These are phyloP conservation scores for Drosophila biarmipes DNA, from an alignment of 1,140 invertebrate species.

Conservation along the genomic window DNA sequence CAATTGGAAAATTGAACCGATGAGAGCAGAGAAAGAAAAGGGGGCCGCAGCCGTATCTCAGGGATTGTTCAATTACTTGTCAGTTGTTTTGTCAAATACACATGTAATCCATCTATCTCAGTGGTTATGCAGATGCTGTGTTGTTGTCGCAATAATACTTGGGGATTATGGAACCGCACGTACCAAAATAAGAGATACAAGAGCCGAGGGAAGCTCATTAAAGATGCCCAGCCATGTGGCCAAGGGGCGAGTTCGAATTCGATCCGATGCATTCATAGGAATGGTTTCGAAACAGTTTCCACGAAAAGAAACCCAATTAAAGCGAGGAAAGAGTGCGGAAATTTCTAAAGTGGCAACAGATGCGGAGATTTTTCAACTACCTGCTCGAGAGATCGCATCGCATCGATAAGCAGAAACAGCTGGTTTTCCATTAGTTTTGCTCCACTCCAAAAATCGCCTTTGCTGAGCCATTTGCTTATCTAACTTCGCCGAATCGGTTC, in stretches of 20 bases:
- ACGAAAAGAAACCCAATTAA: constrained; percentile 35
- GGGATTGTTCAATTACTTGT: constrained; percentile 16
- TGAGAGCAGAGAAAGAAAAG: constrained; percentile 9
- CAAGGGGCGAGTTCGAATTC: constrained; percentile 22
- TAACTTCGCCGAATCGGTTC: constrained; percentile 16
- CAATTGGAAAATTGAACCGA: constrained; percentile 48
- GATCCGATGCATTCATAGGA: constrained; percentile 30
- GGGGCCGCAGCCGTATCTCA: background rate
- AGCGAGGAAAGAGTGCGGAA: constrained; percentile 22
- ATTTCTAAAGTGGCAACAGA: constrained; percentile 47
- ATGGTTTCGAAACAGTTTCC: constrained; percentile 26
- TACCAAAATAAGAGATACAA: constrained; percentile 22
- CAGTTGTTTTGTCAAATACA: constrained; percentile 32
- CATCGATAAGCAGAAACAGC: constrained; percentile 30
- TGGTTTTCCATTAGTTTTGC: constrained; percentile 42
- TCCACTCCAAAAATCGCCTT: constrained; percentile 18
- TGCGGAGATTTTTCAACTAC: constrained; percentile 30
- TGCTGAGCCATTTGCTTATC: constrained; percentile 8
- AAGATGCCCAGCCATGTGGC: constrained; percentile 31
- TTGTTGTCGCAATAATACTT: constrained; percentile 41
- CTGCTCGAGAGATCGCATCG: constrained; percentile 21
- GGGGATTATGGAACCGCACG: constrained; percentile 43
- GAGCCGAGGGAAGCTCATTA: constrained; percentile 23
- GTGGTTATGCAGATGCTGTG: constrained; percentile 35
- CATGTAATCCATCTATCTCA: constrained; percentile 37